phyloP scores from a whole-genome alignment of 2,113 vertebrate species.

The Nerophis ophidion region DNA sequence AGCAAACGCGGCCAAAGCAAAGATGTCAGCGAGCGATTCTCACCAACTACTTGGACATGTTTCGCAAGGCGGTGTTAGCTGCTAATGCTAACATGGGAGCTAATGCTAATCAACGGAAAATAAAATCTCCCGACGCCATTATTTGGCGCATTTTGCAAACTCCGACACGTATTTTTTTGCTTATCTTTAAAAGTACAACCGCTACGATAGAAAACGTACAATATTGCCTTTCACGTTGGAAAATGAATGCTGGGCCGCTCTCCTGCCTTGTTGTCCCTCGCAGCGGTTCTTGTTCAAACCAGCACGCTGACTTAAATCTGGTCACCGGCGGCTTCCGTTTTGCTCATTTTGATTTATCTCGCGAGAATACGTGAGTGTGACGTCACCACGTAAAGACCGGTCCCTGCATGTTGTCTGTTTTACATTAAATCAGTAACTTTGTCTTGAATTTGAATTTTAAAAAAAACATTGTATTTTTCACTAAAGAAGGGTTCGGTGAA shows the following conservation, averaged over 20 bases:
- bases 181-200: not conserved
- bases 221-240: constrained; percentile 45
- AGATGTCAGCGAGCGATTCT: not conserved
- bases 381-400: no score
- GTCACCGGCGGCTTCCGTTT: constrained; percentile 55
- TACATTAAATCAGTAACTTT: no score
- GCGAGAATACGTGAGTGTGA: constrained; percentile 30
- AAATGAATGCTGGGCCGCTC: constrained; percentile 48
- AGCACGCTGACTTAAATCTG: constrained; percentile 53
- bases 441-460: no score
- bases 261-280: constrained; percentile 35
- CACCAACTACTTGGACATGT: constrained; percentile 48
- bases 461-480: no score
- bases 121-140: not conserved
- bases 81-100: constrained; percentile 42
- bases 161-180: no score
- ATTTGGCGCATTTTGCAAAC: not conserved
- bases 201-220: constrained; percentile 44
- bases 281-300: constrained; percentile 63
- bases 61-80: constrained; percentile 35
- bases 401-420: not conserved
- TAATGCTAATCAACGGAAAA: constrained; percentile 23
- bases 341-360: constrained; percentile 3
- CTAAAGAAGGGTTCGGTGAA: no score
- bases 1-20: not conserved